Conservation (phyloP, 2,797 vertebrate genomes). For the Tangara arthus region DNA sequence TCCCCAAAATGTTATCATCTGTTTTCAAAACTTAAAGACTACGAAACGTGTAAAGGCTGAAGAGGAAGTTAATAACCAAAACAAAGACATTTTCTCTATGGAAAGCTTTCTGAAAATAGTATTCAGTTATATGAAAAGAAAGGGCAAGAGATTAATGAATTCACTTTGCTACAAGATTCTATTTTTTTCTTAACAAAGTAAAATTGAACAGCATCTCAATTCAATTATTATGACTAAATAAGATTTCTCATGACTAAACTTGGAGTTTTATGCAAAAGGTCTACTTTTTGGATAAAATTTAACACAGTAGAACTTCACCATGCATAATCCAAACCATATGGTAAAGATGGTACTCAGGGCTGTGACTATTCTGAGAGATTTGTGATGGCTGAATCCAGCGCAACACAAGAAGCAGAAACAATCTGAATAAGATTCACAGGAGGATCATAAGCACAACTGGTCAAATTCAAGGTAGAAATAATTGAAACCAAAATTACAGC, state of each 20-base stretch:
- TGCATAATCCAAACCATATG: slow-evolving; percentile 64
- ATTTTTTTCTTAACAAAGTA: slow-evolving; percentile 16
- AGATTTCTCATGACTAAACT: slow-evolving; percentile 1
- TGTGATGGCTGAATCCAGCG: slow-evolving; percentile 49
- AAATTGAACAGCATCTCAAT: slow-evolving; percentile 49
- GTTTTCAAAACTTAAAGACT: slow-evolving; percentile 33
- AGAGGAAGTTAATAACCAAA: slow-evolving; percentile 52
- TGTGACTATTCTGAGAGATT: slow-evolving; percentile 41
- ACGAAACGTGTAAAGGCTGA: slow-evolving; percentile 51
- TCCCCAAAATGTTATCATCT: slow-evolving; percentile 51
- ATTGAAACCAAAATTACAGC: slow-evolving; percentile 60
- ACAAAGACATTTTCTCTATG: slow-evolving; percentile 26
- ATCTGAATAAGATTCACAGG: slow-evolving; percentile 62
- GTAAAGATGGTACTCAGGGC: slow-evolving; percentile 31
- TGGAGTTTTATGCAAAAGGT: slow-evolving; percentile 6
- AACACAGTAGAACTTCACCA: slow-evolving; percentile 28
- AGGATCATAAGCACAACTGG: slow-evolving; percentile 53
- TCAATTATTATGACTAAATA: slow-evolving; percentile 34
- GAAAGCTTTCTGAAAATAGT: not conserved
- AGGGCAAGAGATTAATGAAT: not conserved
- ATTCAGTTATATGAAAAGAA: not conserved
- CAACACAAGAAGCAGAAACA: slow-evolving; percentile 47
- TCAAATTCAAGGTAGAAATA: slow-evolving; percentile 62
- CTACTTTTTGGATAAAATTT: slow-evolving; percentile 40
- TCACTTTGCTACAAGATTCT: not conserved